phyloP scores from a whole-genome alignment of 1,140 invertebrate genomes.

The Hyposmocoma kahamanoa region DNA sequence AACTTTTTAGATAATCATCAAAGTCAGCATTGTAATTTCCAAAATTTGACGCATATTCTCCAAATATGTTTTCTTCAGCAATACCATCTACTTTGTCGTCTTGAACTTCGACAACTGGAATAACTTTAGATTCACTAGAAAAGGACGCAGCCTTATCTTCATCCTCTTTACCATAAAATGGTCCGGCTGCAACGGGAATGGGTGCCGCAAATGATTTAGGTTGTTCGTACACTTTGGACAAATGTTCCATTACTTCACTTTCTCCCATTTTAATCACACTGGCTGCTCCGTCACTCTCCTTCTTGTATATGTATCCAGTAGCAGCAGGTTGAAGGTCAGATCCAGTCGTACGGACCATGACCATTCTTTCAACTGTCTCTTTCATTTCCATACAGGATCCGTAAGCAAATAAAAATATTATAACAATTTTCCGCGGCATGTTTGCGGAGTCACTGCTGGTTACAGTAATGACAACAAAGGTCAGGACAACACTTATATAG shows the following conservation, averaged over 20 bases:
- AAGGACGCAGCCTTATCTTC: constrained; percentile 37
- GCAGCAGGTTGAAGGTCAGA: constrained; percentile 70
- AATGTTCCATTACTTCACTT: constrained; percentile 58
- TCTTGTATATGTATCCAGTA: constrained; percentile 73
- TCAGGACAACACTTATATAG: constrained; percentile 58
- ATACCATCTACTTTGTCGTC: constrained; percentile 44
- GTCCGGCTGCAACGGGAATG: constrained; percentile 23
- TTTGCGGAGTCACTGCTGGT: constrained; percentile 25
- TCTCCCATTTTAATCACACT: constrained; percentile 67
- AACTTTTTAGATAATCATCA: constrained; percentile 42
- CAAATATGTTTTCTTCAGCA: constrained; percentile 52
- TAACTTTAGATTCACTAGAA: constrained; percentile 36
- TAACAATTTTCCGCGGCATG: constrained; percentile 41
- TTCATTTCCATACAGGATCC: constrained; percentile 54
- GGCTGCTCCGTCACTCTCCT: constrained; percentile 58
- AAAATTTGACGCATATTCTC: constrained; percentile 39
- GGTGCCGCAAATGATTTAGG: constrained; percentile 42
- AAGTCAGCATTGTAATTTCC: constrained; percentile 36
- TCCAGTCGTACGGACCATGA: constrained; percentile 63
- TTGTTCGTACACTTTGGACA: constrained; percentile 51
- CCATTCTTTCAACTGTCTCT: constrained; percentile 66
- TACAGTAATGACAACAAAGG: constrained; percentile 51
- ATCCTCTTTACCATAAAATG: constrained; percentile 35
- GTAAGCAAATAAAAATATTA: constrained; percentile 28
- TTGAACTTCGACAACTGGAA: constrained; percentile 47